These are phyloP conservation scores for Drosophila anomelani DNA, from an alignment of 2,888 invertebrate genomes.

Conservation along the genomic window DNA sequence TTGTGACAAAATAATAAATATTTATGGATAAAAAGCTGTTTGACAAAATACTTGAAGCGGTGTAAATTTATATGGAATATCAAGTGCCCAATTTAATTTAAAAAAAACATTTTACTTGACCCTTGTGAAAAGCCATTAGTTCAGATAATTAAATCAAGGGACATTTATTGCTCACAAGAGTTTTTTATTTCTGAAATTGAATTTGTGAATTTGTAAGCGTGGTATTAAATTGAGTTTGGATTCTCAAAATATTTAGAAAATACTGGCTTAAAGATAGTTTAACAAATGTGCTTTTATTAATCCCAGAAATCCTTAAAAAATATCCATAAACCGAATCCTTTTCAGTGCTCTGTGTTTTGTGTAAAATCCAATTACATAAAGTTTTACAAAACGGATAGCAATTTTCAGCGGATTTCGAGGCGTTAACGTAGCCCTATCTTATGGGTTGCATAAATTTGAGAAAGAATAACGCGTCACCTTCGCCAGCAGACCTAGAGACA, in stretches of 20 bases:
- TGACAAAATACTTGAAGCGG: neutral
- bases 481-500: conserved; percentile 32
- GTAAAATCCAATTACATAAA: neutral
- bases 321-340: neutral
- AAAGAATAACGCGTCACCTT: conserved; percentile 31
- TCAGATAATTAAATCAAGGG: conserved; percentile 6
- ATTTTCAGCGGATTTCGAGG: conserved; percentile 14
- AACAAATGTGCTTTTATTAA: no score
- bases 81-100: conserved; percentile 6
- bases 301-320: neutral
- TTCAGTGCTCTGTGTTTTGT: conserved; percentile 2
- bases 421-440: conserved; percentile 22
- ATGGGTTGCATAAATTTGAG: conserved; percentile 42
- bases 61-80: neutral
- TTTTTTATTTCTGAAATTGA: neutral
- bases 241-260: no score
- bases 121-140: neutral
- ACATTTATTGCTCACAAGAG: no score
- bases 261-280: no score
- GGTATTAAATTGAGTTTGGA: neutral
- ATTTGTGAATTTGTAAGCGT: neutral
- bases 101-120: neutral
- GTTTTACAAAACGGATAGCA: neutral
- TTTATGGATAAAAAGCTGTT: neutral
- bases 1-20: neutral